Base-by-base conservation (phyloP, 92 coral and sea anemone species). In the Phenganax stokvisi region DNA sequence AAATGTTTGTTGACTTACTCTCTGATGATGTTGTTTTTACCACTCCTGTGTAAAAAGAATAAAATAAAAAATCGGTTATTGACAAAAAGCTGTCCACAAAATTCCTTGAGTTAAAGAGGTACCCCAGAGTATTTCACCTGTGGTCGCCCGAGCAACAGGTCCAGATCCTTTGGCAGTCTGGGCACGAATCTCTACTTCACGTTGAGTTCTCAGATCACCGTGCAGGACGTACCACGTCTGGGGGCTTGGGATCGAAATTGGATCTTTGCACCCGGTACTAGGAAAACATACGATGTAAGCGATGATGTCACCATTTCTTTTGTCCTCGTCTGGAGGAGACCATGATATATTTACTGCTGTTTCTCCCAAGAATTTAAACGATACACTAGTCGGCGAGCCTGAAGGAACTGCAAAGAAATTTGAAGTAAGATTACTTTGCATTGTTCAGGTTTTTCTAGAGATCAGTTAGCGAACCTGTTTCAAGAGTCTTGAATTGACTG, bases 321-420 rank as follows among this genome's bases (percentile, higher is more conserved):
- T 84, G 92, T 97, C 92, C 74, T 81, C 81, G 28, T 89, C 89
- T 0, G 97, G 97, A 12, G 89, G 90, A 56, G 87, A 57, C 99
- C 99, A 96, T 79, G 91, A 89, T 77, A 96, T 91, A 16, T 85
- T 86, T 65, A 92, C 84, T 54, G 81, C 83, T 44, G 96, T 90
- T n/a, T 97, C 68, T 9, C 74, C 83, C 59, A 79, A 0, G 57
- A 79, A 79, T 31, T 51, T 65, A 10, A 54, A 62, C 28, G 53
- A 11, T 9, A 79, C 65, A 5, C 59, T 37, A 10, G 74, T 79
- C 16, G 83, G 83, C 29, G 83, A 65, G 13, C 83, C 83, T 1
- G 74, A 63, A 4, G 83, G 83, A 10, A 54, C 83, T 79, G 27
- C 7, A 64, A 64, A 11, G 20, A 61, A 4, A 37, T 37, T 37